These are phyloP conservation scores for Heliconius hermathena DNA, from an alignment of 1,140 invertebrate genomes.

Conservation along the genomic window DNA sequence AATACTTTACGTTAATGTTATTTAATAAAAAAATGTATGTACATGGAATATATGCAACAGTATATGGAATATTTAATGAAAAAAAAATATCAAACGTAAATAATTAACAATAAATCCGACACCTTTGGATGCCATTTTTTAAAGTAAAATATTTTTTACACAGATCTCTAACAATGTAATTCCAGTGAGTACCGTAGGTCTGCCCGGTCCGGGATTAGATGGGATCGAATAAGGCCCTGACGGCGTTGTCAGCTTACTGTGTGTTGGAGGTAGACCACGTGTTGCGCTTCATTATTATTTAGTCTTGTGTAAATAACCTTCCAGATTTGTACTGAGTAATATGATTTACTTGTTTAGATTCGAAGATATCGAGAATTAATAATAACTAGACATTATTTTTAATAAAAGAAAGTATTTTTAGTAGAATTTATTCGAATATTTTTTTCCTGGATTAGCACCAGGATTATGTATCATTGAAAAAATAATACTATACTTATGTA, in stretches of 20 bases:
- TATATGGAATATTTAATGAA: too few relatives aligned
- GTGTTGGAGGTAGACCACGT: constrained; percentile 6
- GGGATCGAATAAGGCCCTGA: constrained; percentile 5
- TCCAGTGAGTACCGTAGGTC: not conserved
- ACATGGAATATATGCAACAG: not conserved
- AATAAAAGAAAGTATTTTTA: too few relatives aligned
- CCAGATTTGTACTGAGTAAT: too few relatives aligned
- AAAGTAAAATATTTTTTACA: not conserved
- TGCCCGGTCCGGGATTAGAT: constrained; percentile 3
- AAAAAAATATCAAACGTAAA: not conserved
- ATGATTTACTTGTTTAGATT: too few relatives aligned
- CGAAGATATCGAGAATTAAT: too few relatives aligned
- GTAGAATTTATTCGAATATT: too few relatives aligned
- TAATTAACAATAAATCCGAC: not conserved
- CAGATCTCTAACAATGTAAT: constrained; percentile 17
- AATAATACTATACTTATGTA: too few relatives aligned
- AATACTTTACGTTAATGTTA: not conserved
- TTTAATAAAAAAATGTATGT: not conserved
- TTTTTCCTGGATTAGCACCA: too few relatives aligned
- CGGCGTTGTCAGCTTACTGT: constrained; percentile 27
- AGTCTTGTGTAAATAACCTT: too few relatives aligned
- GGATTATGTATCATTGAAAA: too few relatives aligned
- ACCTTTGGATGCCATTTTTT: not conserved
- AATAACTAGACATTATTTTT: too few relatives aligned
- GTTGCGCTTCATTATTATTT: too few relatives aligned